These are phyloP conservation scores for Meandrina meandrites DNA, from an alignment of 92 coral and sea anemone genomes.

Conservation along the genomic window DNA sequence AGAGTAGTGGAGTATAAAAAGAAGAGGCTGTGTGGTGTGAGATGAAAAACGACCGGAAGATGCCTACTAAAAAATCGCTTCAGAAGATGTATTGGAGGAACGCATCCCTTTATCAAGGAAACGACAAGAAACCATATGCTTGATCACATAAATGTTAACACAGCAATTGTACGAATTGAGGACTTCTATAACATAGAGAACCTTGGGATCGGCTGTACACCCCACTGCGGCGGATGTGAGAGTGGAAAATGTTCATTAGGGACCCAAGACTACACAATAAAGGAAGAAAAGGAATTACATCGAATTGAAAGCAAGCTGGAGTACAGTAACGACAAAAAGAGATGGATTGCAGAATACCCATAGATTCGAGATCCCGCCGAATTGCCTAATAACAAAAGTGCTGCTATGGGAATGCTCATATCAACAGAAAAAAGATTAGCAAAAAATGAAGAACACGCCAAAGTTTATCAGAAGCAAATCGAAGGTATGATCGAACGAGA, in stretches of 20 bases:
- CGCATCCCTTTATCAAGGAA: constrained; percentile 17
- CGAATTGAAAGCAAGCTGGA: background rate
- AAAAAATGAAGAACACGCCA: constrained; percentile 34
- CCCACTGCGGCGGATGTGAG: constrained; percentile 48
- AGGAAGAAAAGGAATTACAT: constrained; percentile 29
- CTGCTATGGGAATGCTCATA: constrained; percentile 41
- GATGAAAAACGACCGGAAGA: background rate
- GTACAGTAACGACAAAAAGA: constrained; percentile 37
- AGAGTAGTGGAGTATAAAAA: constrained; percentile 34
- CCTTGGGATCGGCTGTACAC: constrained; percentile 23
- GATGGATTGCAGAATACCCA: constrained; percentile 60
- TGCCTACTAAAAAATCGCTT: constrained; percentile 50
- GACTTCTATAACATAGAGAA: constrained; percentile 48
- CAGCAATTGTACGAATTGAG: constrained; percentile 22
- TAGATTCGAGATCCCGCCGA: constrained; percentile 52
- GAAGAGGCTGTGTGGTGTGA: constrained; percentile 15
- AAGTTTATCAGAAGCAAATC: constrained; percentile 15
- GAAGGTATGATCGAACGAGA: constrained; percentile 16
- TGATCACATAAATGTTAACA: background rate
- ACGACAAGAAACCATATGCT: background rate
- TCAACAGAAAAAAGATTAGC: constrained; percentile 37
- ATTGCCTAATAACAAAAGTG: constrained; percentile 44
- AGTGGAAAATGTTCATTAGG: constrained; percentile 54
- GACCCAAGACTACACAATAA: too few relatives aligned
- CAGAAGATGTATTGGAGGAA: constrained; percentile 52